A percentile compares a stretch with the other conserved stretches of the same genome.
Conservation (phyloP, 23 tunicate genomes). For the Diplosoma virens region DNA sequence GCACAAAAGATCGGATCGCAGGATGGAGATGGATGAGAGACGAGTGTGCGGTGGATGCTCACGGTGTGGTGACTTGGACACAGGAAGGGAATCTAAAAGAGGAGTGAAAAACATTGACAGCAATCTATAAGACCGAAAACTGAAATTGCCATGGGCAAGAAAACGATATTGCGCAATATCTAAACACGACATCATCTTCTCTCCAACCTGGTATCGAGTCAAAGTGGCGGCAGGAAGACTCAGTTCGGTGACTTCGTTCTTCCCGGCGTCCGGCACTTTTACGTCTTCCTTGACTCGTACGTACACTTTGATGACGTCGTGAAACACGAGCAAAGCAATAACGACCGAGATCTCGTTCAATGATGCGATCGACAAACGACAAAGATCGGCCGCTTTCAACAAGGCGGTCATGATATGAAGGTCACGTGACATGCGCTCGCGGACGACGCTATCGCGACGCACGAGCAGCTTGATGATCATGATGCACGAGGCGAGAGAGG, state of each 20-base stretch:
- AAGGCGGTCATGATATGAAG: slow-evolving; percentile 18
- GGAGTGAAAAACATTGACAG: background rate
- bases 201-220: slow-evolving; percentile 59
- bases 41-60: slow-evolving; percentile 58
- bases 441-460: slow-evolving; percentile 28
- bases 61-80: slow-evolving; percentile 73
- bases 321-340: slow-evolving; percentile 58
- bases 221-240: slow-evolving; percentile 69
- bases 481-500: slow-evolving; percentile 53
- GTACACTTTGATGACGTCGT: slow-evolving; percentile 50
- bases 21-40: slow-evolving; percentile 27
- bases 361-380: slow-evolving; percentile 40
- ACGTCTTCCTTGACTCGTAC: background rate
- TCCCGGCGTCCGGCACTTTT: background rate
- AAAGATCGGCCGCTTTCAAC: slow-evolving; percentile 49
- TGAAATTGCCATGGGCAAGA: too few species aligned
- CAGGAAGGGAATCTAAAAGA: slow-evolving; percentile 56
- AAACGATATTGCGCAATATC: too few species aligned
- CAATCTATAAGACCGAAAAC: too few species aligned
- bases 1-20: slow-evolving; percentile 45
- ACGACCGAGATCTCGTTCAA: slow-evolving; percentile 40
- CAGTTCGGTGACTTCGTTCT: slow-evolving; percentile 12
- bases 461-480: slow-evolving; percentile 40
- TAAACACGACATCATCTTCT: too few species aligned
- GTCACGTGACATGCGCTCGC: slow-evolving; percentile 50